These are phyloP conservation scores for Syrmaticus mikado DNA, from an alignment of 2,113 vertebrate genomes.

Conservation along the genomic window DNA sequence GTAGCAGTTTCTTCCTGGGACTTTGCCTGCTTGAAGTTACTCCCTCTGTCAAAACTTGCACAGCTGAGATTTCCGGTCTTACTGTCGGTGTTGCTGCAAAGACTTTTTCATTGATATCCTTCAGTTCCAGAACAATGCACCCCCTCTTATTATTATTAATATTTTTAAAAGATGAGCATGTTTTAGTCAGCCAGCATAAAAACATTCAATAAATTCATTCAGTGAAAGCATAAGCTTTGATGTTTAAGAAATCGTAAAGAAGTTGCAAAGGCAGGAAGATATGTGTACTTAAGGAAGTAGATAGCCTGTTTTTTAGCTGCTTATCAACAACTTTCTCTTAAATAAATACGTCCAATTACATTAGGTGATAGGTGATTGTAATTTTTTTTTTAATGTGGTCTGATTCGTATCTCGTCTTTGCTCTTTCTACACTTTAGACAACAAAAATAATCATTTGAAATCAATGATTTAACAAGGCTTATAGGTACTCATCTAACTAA, in stretches of 20 bases:
- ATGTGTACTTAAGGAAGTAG: neutral
- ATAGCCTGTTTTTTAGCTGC: neutral
- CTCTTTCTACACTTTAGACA: neutral
- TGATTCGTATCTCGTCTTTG: neutral
- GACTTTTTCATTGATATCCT: neutral
- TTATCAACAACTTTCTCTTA: neutral
- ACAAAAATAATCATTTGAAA: neutral
- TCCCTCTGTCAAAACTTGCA: neutral
- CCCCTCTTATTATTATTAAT: neutral
- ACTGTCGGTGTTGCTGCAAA: fast-evolving
- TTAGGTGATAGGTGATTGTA: neutral
- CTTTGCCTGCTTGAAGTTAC: neutral
- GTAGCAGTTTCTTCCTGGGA: neutral
- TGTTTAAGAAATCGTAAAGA: neutral
- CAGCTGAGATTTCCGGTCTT: neutral
- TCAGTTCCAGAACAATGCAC: neutral
- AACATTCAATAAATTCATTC: neutral
- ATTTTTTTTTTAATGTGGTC: neutral
- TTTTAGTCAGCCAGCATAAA: neutral
- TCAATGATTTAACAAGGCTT: neutral
- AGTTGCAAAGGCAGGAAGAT: neutral
- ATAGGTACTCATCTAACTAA: neutral
- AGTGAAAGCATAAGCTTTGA: neutral
- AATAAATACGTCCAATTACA: neutral
- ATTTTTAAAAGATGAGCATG: neutral